Evolutionary conservation across 2,113 vertebrate genomes (phyloP).

Genomic region (Lycocorax pyrrhopterus): DNA sequence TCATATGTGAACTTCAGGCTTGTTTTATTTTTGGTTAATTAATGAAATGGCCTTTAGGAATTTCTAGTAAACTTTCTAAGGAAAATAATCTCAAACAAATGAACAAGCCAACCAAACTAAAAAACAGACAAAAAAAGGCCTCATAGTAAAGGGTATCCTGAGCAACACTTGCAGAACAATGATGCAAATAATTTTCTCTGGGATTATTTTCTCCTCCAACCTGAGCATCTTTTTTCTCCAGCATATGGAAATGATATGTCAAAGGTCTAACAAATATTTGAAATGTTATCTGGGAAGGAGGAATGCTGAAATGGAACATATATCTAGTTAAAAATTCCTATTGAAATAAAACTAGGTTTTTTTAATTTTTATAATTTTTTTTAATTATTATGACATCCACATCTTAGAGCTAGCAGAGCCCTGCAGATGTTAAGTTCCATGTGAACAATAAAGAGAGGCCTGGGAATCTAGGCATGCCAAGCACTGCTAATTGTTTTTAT

Average conservation of each 20-base stretch:
- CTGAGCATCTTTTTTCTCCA: neutral
- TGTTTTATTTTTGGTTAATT: neutral
- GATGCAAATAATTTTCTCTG: neutral
- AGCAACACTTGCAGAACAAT: neutral
- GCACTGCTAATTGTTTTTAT: neutral
- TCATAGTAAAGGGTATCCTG: neutral
- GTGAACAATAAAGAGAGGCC: neutral
- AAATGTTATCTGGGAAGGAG: neutral
- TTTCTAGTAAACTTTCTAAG: neutral
- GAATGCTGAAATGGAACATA: neutral
- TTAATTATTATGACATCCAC: neutral
- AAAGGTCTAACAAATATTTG: neutral
- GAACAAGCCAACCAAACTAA: neutral
- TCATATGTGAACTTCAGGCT: neutral
- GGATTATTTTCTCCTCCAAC: neutral
- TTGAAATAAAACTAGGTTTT: neutral
- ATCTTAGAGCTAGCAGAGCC: neutral
- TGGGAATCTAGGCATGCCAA: neutral
- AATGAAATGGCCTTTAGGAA: neutral
- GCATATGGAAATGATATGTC: neutral
- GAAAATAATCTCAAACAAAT: neutral
- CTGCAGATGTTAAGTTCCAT: neutral
- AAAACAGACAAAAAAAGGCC: neutral
- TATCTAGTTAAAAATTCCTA: neutral
- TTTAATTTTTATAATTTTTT: neutral